phyloP scores from a whole-genome alignment of 1,140 invertebrate species.

The Lasaia peninsularis region DNA sequence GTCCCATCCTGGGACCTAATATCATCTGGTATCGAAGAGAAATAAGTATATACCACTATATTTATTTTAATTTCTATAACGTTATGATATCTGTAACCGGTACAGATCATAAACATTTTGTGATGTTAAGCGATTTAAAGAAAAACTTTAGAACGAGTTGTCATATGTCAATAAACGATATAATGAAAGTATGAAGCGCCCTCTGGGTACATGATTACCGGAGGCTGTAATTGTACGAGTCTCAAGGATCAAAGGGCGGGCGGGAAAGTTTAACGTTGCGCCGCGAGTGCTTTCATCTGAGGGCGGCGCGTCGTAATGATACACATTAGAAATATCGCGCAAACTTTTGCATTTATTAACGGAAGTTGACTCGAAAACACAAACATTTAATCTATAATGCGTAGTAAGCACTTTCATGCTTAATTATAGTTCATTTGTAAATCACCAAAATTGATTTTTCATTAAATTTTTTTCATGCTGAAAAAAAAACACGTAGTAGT shows the following conservation, averaged over 20 bases:
- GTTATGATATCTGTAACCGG: too few species aligned
- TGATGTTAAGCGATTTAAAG: background rate
- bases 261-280: background rate
- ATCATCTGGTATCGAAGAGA: too few species aligned
- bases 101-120: too few species aligned
- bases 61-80: too few species aligned
- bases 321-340: background rate
- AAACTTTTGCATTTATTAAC: background rate
- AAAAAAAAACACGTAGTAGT: too few species aligned
- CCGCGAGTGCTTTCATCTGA: background rate
- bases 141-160: background rate
- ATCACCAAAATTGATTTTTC: too few species aligned
- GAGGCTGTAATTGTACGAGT: constrained; percentile 8
- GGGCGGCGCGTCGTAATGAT: background rate
- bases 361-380: background rate
- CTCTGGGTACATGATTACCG: background rate
- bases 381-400: too few species aligned
- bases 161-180: background rate
- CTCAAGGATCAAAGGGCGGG: constrained; percentile 7
- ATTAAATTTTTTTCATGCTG: too few species aligned
- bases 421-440: too few species aligned
- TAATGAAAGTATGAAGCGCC: background rate
- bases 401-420: too few species aligned
- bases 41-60: too few species aligned
- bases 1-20: too few species aligned